Evolutionary conservation across 1,140 invertebrate genomes (phyloP), one percentile per base, ranked within the genome.

Genomic region (Pachypeltis micranthus): DNA sequence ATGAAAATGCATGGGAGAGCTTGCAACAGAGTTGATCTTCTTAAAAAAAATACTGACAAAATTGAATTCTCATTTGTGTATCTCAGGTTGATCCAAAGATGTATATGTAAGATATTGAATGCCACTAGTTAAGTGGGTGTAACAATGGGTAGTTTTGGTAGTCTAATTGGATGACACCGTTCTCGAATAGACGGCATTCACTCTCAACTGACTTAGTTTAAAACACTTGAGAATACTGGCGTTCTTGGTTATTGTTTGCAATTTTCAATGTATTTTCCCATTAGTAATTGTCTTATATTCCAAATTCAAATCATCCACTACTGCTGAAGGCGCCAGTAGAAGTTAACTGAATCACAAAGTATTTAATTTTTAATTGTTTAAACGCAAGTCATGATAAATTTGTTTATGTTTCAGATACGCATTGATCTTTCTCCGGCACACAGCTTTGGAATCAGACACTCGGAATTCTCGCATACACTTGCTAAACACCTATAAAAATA

Each of bases 371-470:
- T 57, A 63, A 63, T 63, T 59, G 29, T 62, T 21, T 4, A 10
- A 39, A 39, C n/a, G n/a, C n/a, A 7, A n/a, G 7, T 39, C 34
- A 39, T 7, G 34, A n/a, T 39, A 39, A 10, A n/a, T 39, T 39
- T 10, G 7, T 39, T 61, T 44, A 44, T 62, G 14, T 70, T 68
- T 63, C 61, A 71, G 70, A 63, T 65, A 55, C 68, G 66, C 62
- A 60, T 69, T 57, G 69, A 71, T 63, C 47, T 66, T 59, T 65
- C 66, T n/a, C 68, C 64, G 27, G 67, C 70, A 21, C 69, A 70
- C 51, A 67, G 67, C 7, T 71, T 71, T 65, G 70, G 70, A 21
- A 71, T 71, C 44, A 68, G 66, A 59, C 70, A 71, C 62, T 70
- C 70, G 14, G 58, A 57, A 57, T 57, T 14, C 23, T 51, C 47